Conservation (phyloP, 2,888 invertebrate species). For the Prenolepis imparis region DNA sequence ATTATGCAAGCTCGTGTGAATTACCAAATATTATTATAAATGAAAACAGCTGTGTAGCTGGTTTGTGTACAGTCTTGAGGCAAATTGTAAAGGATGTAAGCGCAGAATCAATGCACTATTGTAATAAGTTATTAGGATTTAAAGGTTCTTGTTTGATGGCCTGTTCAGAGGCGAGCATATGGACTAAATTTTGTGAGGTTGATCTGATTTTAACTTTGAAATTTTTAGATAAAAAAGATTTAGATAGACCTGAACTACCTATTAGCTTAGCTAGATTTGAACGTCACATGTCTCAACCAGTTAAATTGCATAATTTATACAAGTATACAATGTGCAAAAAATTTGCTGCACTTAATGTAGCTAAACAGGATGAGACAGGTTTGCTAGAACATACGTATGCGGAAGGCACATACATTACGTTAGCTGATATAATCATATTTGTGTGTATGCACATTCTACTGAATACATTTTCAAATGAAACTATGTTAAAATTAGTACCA, state of each 20-base stretch:
- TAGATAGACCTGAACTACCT: conserved; percentile 87
- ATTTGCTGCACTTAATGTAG: conserved; percentile 85
- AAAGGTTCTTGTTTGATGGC: conserved; percentile 93
- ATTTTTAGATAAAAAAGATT: conserved; percentile 82
- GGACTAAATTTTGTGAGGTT: conserved; percentile 97
- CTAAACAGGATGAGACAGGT: conserved; percentile 72
- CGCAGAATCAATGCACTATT: conserved; percentile 80
- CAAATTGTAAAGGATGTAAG: conserved; percentile 87
- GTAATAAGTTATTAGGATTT: conserved; percentile 91
- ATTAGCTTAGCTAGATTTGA: conserved; percentile 93
- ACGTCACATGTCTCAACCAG: conserved; percentile 93
- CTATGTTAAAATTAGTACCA: conserved; percentile 87
- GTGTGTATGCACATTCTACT: conserved; percentile 90
- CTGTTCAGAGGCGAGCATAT: conserved; percentile 94
- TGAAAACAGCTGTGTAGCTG: conserved; percentile 90
- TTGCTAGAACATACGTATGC: conserved; percentile 91
- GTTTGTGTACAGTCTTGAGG: conserved; percentile 91
- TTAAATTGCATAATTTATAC: conserved; percentile 94
- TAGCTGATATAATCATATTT: conserved; percentile 94
- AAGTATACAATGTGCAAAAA: conserved; percentile 86
- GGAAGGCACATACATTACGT: conserved; percentile 93
- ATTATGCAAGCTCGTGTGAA: conserved; percentile 86
- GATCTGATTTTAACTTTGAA: conserved; percentile 90
- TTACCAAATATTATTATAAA: conserved; percentile 90
- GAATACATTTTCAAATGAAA: conserved; percentile 84